phyloP scores from a whole-genome alignment of 2,797 vertebrate genomes.

The Otolemur crassicaudatus region DNA sequence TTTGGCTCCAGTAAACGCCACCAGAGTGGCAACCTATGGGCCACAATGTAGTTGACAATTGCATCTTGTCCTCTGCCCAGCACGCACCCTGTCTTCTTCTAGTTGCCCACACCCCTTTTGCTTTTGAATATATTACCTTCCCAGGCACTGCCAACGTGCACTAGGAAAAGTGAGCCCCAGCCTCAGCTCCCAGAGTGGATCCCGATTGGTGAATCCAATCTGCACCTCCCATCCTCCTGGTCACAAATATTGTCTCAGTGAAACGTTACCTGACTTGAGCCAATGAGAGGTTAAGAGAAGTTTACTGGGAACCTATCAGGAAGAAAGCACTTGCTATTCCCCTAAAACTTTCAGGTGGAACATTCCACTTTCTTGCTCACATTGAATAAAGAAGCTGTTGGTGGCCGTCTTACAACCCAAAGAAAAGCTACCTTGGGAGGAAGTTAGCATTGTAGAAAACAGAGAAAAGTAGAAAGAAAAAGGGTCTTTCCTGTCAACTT shows the following conservation, averaged over 20 bases:
- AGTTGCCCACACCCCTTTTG: background rate
- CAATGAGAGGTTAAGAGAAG: no score
- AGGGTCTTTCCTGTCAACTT: background rate
- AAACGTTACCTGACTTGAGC: background rate
- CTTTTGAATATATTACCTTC: background rate
- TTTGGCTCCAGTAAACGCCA: background rate
- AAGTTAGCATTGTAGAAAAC: background rate
- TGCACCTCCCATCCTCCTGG: background rate
- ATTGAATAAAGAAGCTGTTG: background rate
- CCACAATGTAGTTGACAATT: background rate
- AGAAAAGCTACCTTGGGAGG: background rate
- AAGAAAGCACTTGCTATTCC: background rate
- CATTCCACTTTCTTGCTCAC: background rate
- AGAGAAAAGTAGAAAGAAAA: background rate
- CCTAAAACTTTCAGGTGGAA: background rate
- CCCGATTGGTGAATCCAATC: background rate
- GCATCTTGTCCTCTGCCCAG: background rate
- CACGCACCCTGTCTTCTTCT: background rate
- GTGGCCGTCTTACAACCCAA: background rate
- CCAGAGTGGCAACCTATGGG: background rate
- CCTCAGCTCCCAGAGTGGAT: rapidly evolving
- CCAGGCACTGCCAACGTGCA: background rate
- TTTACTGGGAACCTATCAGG: background rate
- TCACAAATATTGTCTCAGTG: background rate
- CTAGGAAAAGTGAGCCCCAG: background rate